phyloP scores from a whole-genome alignment of 2,888 invertebrate species.

The Alloscopus bannaensis region DNA sequence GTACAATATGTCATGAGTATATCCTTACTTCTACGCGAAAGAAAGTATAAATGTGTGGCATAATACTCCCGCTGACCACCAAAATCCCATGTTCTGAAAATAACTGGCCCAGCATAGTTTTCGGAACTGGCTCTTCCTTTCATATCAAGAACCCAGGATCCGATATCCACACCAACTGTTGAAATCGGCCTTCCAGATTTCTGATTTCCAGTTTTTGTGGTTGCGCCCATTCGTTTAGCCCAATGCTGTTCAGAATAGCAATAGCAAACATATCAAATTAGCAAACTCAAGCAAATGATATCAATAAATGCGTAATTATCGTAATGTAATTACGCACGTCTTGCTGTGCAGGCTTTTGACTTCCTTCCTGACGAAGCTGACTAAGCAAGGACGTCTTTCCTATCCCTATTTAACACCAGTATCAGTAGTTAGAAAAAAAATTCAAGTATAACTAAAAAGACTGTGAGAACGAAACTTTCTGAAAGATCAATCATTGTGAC shows the following conservation, averaged over 20 bases:
- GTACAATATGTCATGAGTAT: too few species aligned
- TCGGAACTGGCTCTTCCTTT: slow-evolving; percentile 82
- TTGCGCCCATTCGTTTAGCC: slow-evolving; percentile 92
- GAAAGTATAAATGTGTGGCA: slow-evolving; percentile 98
- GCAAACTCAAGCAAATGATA: background rate
- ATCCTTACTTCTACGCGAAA: slow-evolving; percentile 88
- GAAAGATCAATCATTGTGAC: slow-evolving; percentile 96
- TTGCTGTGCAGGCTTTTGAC: slow-evolving; percentile 74
- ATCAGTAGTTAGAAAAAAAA: background rate
- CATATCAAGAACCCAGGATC: slow-evolving; percentile 94
- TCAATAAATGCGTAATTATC: background rate
- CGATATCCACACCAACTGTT: slow-evolving; percentile 98
- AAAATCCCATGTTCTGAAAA: slow-evolving; percentile 98
- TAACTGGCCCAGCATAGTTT: slow-evolving; percentile 85
- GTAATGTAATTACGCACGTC: slow-evolving; percentile 64
- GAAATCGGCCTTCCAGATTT: slow-evolving; percentile 88
- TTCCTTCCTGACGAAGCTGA: slow-evolving; percentile 90
- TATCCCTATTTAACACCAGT: slow-evolving; percentile 73
- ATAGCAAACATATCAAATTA: background rate
- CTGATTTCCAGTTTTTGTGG: slow-evolving; percentile 77
- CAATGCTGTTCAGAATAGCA: slow-evolving; percentile 86
- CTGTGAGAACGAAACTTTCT: too few species aligned
- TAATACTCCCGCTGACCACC: slow-evolving; percentile 99
- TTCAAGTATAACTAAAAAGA: background rate
- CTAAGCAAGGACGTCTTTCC: slow-evolving; percentile 95